Base-by-base conservation (phyloP, 92 coral and sea anemone species). In the Paramuricea clavata region DNA sequence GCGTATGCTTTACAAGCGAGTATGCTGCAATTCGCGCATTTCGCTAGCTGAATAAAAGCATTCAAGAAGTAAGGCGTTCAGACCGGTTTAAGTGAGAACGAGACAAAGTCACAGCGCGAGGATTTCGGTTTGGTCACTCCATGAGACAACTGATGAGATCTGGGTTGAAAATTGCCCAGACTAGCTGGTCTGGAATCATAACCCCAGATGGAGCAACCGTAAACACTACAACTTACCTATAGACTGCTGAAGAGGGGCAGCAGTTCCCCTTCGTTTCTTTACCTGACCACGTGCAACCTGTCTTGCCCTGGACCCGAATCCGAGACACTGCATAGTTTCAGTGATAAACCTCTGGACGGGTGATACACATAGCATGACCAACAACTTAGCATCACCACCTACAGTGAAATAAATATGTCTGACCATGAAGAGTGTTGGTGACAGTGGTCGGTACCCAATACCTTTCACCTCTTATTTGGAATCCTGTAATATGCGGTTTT, bases 281-380 rank as follows among this genome's bases (percentile, higher is more conserved):
- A 97, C 93, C 81, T 95, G 98, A 35, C 99, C 99, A 43, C 99
- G 95, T 19, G 98, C 98, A 16, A 96, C 99, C 47, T 96, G 99
- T 32, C 99, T 95, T 69, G 99, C 99, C 82, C 99, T 95, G 90
- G 99, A 96, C 68, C 99, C 98, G 75, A 96, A 96, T 77, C 99
- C 99, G 26, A 96, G 85, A 84, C 99, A 96, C 81, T 96, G 99
- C 54, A 93, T 90, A 21, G 99, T 96, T 90, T 96, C 99, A 21
- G 99, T 96, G 90, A 96, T 91, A 87, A 89, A 96, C 92, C 95
- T 92, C 93, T 96, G 99, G 44, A 94, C 99, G 75, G 98, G 99
- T 35, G 99, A 96, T n/a, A 94, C 98, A 83, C 99, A 96, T 64
- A 96, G 90, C 99, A 96, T 96, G 52, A 96, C 99, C 76, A 96